Conservation (phyloP, 1,140 invertebrate genomes). For the Papilio xuthus region DNA sequence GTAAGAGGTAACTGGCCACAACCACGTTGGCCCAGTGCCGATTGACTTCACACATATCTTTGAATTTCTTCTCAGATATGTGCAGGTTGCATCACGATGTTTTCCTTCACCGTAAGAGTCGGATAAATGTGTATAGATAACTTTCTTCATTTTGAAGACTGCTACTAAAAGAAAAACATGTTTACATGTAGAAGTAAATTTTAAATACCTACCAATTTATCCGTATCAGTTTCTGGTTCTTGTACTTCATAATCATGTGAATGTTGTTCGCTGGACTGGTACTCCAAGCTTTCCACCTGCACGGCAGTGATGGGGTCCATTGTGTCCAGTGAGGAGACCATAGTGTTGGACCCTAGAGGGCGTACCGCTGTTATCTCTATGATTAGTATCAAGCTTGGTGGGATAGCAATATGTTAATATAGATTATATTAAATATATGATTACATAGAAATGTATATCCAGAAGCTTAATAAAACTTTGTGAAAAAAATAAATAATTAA, state of each 20-base stretch:
- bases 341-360: constrained; percentile 86
- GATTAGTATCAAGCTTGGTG: constrained; percentile 78
- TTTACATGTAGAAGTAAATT: neutral
- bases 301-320: constrained; percentile 82
- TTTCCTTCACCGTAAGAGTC: too few relatives aligned
- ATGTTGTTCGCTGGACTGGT: constrained; percentile 77
- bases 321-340: constrained; percentile 87
- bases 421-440: constrained; percentile 39
- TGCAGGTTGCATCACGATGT: too few relatives aligned
- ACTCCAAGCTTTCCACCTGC: constrained; percentile 76
- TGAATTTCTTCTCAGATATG: too few relatives aligned
- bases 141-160: too few relatives aligned
- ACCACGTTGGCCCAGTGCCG: too few relatives aligned
- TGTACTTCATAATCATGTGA: constrained; percentile 77
- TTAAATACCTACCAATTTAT: constrained; percentile 64
- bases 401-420: constrained; percentile 56
- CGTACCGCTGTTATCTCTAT: constrained; percentile 77
- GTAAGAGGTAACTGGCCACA: too few relatives aligned
- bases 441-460: constrained; percentile 4
- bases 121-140: too few relatives aligned
- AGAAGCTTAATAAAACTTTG: neutral
- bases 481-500: neutral
- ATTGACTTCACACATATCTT: too few relatives aligned
- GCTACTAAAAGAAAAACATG: neutral
- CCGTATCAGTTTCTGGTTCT: constrained; percentile 77